These are phyloP conservation scores for Aplocera efformata DNA, from an alignment of 2,888 invertebrate species.

Conservation along the genomic window DNA sequence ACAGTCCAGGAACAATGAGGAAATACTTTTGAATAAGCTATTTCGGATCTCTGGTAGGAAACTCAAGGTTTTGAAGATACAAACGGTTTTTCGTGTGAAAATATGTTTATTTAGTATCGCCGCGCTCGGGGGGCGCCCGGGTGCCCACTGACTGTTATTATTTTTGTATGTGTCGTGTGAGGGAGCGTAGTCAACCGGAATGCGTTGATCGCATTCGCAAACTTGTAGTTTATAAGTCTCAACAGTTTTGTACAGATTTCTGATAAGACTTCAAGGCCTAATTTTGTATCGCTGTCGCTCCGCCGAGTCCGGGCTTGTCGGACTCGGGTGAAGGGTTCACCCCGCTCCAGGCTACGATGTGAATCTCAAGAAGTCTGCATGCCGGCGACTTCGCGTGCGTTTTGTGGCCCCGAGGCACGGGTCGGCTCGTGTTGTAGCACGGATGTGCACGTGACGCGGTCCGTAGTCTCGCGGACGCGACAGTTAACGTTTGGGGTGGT, in stretches of 20 bases:
- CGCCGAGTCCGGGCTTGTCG: conserved; percentile 1
- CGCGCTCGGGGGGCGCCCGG: too few species aligned
- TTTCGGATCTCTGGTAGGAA: too few species aligned
- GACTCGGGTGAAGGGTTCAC: conserved; percentile 3
- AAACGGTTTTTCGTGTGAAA: too few species aligned
- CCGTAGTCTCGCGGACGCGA: too few species aligned
- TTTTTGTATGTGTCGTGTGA: not conserved
- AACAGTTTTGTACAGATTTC: conserved; percentile 14
- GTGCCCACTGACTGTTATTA: too few species aligned
- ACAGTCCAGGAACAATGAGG: too few species aligned
- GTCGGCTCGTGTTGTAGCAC: too few species aligned
- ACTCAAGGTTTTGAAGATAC: too few species aligned
- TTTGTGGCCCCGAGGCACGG: too few species aligned
- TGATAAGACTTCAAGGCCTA: conserved; percentile 17
- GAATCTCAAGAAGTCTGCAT: conserved; percentile 14
- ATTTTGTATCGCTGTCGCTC: conserved; percentile 23
- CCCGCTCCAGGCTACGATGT: conserved; percentile 12
- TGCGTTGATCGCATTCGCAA: not conserved
- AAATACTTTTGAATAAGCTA: too few species aligned
- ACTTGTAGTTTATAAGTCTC: conserved; percentile 7
- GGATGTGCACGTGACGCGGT: too few species aligned
- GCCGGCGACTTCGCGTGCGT: conserved; percentile 14
- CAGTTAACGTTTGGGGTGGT: not conserved
- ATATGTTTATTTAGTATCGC: too few species aligned
- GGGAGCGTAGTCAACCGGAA: not conserved